Percentiles rank a stretch among this genome's conserved stretches.
phyloP scores from a whole-genome alignment of 2,113 vertebrate genomes.

The Odontesthes bonariensis region DNA sequence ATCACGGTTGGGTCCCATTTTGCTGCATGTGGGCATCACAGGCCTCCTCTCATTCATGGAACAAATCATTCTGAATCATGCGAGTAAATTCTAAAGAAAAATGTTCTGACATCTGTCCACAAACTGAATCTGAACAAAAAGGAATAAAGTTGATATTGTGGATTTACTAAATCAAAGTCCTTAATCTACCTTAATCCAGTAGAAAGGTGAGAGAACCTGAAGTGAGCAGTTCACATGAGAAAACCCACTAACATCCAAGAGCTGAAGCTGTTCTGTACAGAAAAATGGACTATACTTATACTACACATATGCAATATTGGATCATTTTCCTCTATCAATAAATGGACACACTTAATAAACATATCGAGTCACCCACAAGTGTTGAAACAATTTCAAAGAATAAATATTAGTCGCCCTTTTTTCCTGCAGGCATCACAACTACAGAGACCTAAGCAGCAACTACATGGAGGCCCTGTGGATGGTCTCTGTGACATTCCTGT shows the following conservation, averaged over 20 bases:
- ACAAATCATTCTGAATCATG: too few relatives aligned
- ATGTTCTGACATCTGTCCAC: not conserved
- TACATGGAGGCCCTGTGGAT: conserved; percentile 98
- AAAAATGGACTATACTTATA: not conserved
- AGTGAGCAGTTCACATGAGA: not conserved
- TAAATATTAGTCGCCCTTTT: not conserved
- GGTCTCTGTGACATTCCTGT: conserved; percentile 97
- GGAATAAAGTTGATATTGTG: not conserved
- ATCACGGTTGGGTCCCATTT: too few relatives aligned
- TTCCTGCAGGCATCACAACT: conserved; percentile 91
- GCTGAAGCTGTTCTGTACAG: not conserved
- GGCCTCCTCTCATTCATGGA: too few relatives aligned
- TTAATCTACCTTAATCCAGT: not conserved
- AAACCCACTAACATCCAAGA: not conserved
- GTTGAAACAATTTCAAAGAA: not conserved
- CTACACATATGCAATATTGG: not conserved
- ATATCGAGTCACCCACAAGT: not conserved
- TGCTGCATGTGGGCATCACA: too few relatives aligned
- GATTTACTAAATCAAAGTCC: too few relatives aligned
- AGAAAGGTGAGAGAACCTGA: not conserved
- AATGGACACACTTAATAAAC: too few relatives aligned
- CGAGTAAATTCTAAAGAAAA: too few relatives aligned
- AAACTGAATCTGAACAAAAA: not conserved
- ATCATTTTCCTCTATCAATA: not conserved
- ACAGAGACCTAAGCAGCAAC: conserved; percentile 95